phyloP scores from a whole-genome alignment of 1,140 invertebrate species.

The Bombus terrestris region DNA sequence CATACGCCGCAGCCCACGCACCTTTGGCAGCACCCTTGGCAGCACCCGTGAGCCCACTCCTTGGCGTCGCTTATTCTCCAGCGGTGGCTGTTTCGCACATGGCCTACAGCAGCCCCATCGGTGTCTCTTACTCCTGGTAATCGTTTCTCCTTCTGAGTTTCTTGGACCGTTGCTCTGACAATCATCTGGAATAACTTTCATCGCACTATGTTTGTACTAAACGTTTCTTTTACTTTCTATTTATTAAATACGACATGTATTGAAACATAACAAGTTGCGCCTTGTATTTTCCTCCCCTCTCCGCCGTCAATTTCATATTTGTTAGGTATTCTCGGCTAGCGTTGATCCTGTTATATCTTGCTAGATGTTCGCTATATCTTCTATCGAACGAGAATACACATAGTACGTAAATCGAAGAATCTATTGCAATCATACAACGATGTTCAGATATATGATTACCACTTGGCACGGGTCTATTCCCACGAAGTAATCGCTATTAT shows the following conservation, averaged over 20 bases:
- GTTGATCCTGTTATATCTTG: no score
- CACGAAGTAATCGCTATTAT: no score
- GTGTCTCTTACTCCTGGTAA: slow-evolving; percentile 79
- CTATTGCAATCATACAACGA: neutral
- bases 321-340: no score
- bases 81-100: slow-evolving; percentile 87
- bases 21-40: slow-evolving; percentile 47
- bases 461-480: no score
- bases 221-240: slow-evolving; percentile 1
- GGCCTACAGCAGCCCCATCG: slow-evolving; percentile 85
- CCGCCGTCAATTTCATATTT: neutral
- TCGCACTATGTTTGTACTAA: neutral
- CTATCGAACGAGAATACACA: no score
- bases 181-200: neutral
- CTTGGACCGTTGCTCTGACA: neutral
- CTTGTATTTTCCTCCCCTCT: neutral
- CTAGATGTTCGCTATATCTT: no score
- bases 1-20: slow-evolving; percentile 59
- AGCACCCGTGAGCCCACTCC: slow-evolving; percentile 58
- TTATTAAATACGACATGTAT: slow-evolving; percentile 28
- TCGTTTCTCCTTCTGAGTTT: no score
- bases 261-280: neutral
- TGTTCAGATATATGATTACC: no score
- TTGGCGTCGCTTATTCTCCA: slow-evolving; percentile 84
- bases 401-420: neutral